phyloP scores from a whole-genome alignment of 2,113 vertebrate genomes.

The Rhynchopsitta pachyrhyncha region DNA sequence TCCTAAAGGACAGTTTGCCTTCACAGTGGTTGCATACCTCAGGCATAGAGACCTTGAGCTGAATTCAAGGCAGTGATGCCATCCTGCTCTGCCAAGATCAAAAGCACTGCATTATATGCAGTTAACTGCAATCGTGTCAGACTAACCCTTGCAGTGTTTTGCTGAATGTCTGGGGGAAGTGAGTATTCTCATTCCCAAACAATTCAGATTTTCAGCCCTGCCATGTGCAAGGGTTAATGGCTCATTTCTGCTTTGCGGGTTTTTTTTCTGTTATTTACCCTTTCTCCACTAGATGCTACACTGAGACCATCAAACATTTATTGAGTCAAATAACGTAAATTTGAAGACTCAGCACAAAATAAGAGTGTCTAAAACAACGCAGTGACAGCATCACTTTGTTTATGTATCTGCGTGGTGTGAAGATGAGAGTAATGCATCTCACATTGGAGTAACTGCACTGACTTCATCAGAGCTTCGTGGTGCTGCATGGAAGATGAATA shows the following conservation, averaged over 20 bases:
- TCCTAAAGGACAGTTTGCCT: neutral
- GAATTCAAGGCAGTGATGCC: neutral
- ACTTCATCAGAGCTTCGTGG: neutral
- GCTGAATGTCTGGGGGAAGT: neutral
- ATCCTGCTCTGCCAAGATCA: neutral
- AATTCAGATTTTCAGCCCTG: neutral
- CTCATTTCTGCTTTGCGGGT: neutral
- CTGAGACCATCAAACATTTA: constrained; percentile 51
- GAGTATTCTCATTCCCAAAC: neutral
- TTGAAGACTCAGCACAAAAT: neutral
- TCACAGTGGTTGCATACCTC: neutral
- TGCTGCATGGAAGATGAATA: neutral
- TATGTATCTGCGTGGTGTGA: neutral
- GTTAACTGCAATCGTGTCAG: neutral
- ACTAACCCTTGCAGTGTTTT: neutral
- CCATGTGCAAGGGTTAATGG: neutral
- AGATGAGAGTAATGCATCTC: neutral
- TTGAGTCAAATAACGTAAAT: constrained; percentile 36
- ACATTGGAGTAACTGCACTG: neutral
- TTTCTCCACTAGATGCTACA: constrained; percentile 53
- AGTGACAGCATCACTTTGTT: neutral
- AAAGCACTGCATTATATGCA: neutral
- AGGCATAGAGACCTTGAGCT: neutral
- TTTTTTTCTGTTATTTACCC: constrained; percentile 55
- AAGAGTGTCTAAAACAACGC: neutral